phyloP scores from a whole-genome alignment of 23 tunicate genomes.

The Ascidia mentula region DNA sequence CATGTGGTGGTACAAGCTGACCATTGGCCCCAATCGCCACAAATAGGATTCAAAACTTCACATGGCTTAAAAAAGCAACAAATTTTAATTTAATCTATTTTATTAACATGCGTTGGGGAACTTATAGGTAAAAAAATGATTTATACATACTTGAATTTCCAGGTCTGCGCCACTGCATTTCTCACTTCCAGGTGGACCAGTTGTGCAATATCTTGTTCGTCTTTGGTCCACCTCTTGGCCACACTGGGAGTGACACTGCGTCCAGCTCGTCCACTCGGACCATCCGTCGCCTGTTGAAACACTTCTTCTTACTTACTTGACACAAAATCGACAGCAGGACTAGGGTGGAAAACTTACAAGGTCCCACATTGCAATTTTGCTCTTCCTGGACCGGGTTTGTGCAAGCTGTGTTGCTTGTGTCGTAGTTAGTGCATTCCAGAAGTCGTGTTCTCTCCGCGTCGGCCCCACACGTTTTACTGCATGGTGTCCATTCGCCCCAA shows the following conservation, averaged over 20 bases:
- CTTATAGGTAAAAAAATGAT: too few species aligned
- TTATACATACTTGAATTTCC: background rate
- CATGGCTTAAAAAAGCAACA: background rate
- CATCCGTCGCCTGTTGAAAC: constrained; percentile 6
- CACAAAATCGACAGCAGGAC: background rate
- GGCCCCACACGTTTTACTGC: constrained; percentile 1
- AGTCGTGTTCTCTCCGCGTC: background rate
- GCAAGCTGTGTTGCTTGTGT: background rate
- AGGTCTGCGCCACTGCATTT: constrained; percentile 9
- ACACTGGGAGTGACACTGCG: constrained; percentile 17
- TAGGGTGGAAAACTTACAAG: background rate
- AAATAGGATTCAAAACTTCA: background rate
- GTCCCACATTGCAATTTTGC: constrained; percentile 2
- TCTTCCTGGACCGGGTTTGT: background rate
- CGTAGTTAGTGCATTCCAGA: background rate
- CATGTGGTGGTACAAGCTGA: constrained; percentile 50
- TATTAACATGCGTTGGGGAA: background rate
- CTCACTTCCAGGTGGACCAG: constrained; percentile 21
- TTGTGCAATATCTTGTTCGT: constrained; percentile 20
- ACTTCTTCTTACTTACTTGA: background rate
- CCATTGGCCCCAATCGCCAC: constrained; percentile 41
- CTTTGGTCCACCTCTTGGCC: background rate
- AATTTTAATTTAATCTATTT: background rate
- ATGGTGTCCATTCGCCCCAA: background rate
- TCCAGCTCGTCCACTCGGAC: constrained; percentile 18